Conservation (phyloP, 2,888 invertebrate genomes). For the Rhogogaster chlorosoma region DNA sequence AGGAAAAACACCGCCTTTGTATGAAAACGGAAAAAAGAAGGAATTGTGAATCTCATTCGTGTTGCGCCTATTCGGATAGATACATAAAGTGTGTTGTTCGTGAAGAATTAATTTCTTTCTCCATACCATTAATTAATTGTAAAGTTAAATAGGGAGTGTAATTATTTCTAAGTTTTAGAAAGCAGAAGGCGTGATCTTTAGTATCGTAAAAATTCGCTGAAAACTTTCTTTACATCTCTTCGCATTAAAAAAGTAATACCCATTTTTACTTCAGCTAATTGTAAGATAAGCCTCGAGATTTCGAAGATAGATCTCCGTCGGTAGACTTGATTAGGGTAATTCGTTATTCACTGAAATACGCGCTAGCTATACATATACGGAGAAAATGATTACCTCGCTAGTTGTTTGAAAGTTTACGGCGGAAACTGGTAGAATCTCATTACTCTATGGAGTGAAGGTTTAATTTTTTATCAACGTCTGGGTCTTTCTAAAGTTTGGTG, state of each 20-base stretch:
- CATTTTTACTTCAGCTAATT: not conserved
- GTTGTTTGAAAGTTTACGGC: no score
- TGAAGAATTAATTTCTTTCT: not conserved
- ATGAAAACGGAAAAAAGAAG: not conserved
- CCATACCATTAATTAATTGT: not conserved
- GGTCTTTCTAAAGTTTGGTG: not conserved
- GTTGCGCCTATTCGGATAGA: not conserved
- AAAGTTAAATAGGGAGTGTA: not conserved
- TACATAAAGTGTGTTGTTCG: not conserved
- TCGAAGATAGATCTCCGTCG: not conserved
- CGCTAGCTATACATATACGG: not conserved
- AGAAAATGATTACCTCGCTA: not conserved
- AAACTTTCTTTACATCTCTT: not conserved
- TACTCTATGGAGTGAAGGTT: not conserved
- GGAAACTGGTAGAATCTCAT: not conserved
- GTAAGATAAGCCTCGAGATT: not conserved
- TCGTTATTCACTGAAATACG: constrained; percentile 10
- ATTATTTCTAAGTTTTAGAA: not conserved
- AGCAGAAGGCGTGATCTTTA: not conserved
- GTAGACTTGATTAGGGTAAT: constrained; percentile 2
- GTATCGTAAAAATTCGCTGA: not conserved
- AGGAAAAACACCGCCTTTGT: not conserved
- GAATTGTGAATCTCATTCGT: not conserved
- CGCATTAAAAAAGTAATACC: not conserved
- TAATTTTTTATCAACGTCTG: not conserved